Percentiles rank a stretch among this genome's conserved stretches.
Conservation (phyloP, 92 coral and sea anemone genomes). For the Porites cylindrica region DNA sequence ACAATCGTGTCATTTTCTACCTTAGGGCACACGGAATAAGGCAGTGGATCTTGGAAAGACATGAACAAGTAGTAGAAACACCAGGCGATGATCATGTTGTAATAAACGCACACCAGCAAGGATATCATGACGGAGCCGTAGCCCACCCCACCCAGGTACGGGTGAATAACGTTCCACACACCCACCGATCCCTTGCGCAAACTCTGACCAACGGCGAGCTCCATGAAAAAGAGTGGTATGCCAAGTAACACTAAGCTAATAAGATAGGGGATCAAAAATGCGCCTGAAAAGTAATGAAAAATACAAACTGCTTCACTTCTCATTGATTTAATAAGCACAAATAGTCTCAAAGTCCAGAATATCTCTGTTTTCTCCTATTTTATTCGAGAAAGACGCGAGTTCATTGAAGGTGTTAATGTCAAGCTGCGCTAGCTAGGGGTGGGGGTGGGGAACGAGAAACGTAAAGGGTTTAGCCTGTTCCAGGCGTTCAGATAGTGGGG, state of each 20-base stretch:
- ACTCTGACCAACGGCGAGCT: constrained; percentile 95
- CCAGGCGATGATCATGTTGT: constrained; percentile 75
- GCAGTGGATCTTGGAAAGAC: constrained; percentile 73
- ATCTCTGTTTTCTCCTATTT: too few species aligned
- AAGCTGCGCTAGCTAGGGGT: too few species aligned
- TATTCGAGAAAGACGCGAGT: too few species aligned
- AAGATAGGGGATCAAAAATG: constrained; percentile 87
- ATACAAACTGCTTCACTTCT: too few species aligned
- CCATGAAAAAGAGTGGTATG: constrained; percentile 88
- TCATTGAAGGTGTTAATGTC: too few species aligned
- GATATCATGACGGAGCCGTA: constrained; percentile 81
- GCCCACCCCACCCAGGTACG: constrained; percentile 91
- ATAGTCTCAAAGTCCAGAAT: too few species aligned
- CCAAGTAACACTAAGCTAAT: constrained; percentile 82
- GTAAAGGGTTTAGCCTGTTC: too few species aligned
- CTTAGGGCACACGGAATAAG: constrained; percentile 77
- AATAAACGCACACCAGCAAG: constrained; percentile 79
- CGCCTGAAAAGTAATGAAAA: constrained; percentile 60
- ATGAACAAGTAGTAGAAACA: background rate
- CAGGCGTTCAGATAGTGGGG: too few species aligned
- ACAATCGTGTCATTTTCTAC: constrained; percentile 46
- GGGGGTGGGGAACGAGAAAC: too few species aligned
- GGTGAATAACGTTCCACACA: constrained; percentile 59
- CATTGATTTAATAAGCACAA: too few species aligned
- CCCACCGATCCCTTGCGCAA: constrained; percentile 92